These are phyloP conservation scores for Ammospiza caudacuta DNA, from an alignment of 2,113 vertebrate genomes.

Conservation along the genomic window DNA sequence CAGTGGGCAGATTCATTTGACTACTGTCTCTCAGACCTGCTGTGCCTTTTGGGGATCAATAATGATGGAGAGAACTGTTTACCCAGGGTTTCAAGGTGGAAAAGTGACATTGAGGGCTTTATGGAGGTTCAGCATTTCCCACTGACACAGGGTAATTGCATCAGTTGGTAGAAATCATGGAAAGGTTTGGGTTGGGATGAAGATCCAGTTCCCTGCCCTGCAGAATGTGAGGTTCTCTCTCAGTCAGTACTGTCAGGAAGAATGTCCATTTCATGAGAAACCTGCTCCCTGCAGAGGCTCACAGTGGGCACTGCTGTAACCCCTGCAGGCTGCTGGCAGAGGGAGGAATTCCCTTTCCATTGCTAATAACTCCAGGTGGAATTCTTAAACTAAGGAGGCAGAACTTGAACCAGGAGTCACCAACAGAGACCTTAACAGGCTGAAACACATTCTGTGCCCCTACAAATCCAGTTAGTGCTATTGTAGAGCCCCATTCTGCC, in stretches of 20 bases:
- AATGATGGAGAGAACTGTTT: not conserved
- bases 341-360: not conserved
- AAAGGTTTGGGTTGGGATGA: not conserved
- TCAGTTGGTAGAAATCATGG: not conserved
- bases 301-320: not conserved
- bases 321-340: not conserved
- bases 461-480: not conserved
- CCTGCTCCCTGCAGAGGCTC: not conserved
- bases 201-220: not conserved
- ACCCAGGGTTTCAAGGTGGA: not conserved
- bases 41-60: not conserved
- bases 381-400: not conserved
- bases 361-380: slow-evolving; percentile 2
- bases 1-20: not conserved
- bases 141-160: not conserved
- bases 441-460: not conserved
- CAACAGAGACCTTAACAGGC: not conserved
- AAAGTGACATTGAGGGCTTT: not conserved
- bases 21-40: not conserved
- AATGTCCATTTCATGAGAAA: not conserved
- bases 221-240: not conserved
- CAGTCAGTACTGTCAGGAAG: not conserved
- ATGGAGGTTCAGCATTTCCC: not conserved
- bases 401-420: slow-evolving; percentile 4
- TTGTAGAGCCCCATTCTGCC: not conserved